Base-by-base conservation (phyloP, 2,888 invertebrate species). In the Stenurella melanura region DNA sequence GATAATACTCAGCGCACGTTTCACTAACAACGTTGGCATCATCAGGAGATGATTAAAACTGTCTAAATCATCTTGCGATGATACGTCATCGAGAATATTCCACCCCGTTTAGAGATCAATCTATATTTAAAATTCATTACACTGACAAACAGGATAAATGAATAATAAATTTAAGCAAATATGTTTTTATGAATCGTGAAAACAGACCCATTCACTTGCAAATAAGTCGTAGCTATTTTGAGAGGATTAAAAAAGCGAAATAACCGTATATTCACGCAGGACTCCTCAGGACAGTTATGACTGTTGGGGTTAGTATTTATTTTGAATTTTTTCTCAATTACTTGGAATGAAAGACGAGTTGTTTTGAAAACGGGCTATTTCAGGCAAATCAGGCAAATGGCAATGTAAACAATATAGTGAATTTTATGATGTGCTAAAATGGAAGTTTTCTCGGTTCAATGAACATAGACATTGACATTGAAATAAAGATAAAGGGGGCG, bases 391-490 rank as follows among this genome's bases (percentile, higher is more conserved):
- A 66, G 66, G 73, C 73, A 69, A 67, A 70, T 57, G 26, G 57
- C 42, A 72, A 38, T 61, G 72, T 74, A 77, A 77, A 77, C 77
- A 77, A 19, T 68, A 67, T 58, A 61, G 74, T 73, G 66, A 34
- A 58, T 67, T 77, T 77, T 71, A 77, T 72, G 77, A 61, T 17
- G 61, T 63, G 72, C 72, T 77, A 56, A 77, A 75, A 64, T 72
- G 69, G 72, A 73, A 73, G 50, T 70, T 66, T 18, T n/a, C 50
- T 34, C 61, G 56, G 77, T 77, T 77, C 77, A 75, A 63, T 69
- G 77, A 72, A 77, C 77, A 77, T 42, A 73, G 73, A 66, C 73
- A 73, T 70, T 77, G 77, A 77, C 77, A 75, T 77, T 77, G 74
- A 70, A 71, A 70, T 19, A 17, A n/a, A 63, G 69, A 74, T 74